Evolutionary conservation across 2,888 invertebrate species (phyloP).

Genomic region (Leucania comma): DNA sequence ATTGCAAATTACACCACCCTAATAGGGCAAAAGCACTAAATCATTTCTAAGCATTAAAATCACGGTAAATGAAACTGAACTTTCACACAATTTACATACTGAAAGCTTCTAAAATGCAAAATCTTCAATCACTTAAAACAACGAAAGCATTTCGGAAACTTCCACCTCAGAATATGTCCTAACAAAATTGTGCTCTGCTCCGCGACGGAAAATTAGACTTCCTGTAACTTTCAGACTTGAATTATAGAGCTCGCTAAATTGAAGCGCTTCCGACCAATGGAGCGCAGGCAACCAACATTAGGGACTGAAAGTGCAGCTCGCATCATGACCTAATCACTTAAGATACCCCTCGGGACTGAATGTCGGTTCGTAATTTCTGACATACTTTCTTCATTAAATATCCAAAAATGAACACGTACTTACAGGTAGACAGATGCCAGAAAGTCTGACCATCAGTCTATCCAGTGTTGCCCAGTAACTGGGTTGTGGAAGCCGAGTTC

Average conservation of each 20-base stretch:
- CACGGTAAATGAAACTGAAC: conserved; percentile 7
- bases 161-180: conserved; percentile 27
- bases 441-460: no score
- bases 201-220: conserved; percentile 37
- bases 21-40: background rate
- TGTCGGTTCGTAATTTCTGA: background rate
- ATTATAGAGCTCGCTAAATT: conserved; percentile 42
- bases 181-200: conserved; percentile 34
- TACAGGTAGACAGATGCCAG: no score
- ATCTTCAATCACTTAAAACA: conserved; percentile 41
- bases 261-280: conserved; percentile 25
- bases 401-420: no score
- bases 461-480: no score
- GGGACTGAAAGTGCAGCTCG: conserved; percentile 6
- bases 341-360: background rate
- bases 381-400: no score
- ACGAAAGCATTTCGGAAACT: conserved; percentile 29
- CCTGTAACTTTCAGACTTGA: conserved; percentile 29
- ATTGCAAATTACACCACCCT: background rate
- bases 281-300: conserved; percentile 15
- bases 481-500: no score
- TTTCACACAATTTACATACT: conserved; percentile 18
- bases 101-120: conserved; percentile 28
- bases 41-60: conserved; percentile 21
- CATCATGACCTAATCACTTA: conserved; percentile 30